phyloP scores from a whole-genome alignment of 2,797 vertebrate species.

The Clarias platycephalus region DNA sequence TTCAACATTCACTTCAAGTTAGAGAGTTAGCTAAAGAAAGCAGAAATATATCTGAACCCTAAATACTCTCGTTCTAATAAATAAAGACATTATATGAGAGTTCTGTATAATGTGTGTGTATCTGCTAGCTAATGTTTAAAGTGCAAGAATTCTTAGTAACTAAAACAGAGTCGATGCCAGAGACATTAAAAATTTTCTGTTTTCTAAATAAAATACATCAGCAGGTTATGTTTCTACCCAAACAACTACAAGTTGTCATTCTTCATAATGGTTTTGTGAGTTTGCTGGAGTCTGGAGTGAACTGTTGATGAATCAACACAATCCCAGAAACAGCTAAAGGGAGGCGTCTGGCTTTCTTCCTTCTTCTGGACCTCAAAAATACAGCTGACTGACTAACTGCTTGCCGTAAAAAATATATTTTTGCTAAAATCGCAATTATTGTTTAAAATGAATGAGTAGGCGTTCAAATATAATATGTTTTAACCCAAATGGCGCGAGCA shows the following conservation, averaged over 20 bases:
- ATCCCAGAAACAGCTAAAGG: background rate
- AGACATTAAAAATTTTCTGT: background rate
- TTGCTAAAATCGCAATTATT: no score
- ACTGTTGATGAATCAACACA: background rate
- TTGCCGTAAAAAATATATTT: no score
- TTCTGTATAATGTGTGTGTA: no score
- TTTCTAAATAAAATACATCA: background rate
- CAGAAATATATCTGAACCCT: background rate
- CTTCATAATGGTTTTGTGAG: background rate
- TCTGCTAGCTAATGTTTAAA: constrained; percentile 1
- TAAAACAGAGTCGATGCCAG: background rate
- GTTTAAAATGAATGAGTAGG: no score
- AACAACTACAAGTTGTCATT: background rate
- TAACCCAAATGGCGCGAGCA: no score
- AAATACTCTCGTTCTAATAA: background rate
- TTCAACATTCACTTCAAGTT: constrained; percentile 3
- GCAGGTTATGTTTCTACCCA: background rate
- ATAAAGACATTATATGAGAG: background rate
- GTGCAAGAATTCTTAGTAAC: background rate
- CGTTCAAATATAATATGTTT: no score
- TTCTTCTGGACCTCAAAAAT: no score
- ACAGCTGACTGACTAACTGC: no score
- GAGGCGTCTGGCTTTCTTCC: background rate
- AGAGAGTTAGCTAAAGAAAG: background rate
- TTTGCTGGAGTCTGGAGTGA: background rate